phyloP scores from a whole-genome alignment of 2,888 invertebrate species.

The Dryococelus australis region DNA sequence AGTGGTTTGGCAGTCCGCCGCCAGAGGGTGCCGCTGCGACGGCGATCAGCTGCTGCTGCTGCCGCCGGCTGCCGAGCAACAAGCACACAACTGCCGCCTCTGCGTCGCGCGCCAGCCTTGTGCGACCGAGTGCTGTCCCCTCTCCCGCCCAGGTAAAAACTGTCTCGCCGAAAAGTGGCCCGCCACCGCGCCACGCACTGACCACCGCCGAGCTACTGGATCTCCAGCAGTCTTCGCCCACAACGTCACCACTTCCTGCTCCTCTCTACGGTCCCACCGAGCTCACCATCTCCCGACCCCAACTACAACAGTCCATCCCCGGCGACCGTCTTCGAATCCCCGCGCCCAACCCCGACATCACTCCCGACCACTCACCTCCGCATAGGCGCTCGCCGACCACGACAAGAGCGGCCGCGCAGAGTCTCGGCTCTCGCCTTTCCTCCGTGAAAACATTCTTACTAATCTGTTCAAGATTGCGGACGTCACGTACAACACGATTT shows the following conservation, averaged over 20 bases:
- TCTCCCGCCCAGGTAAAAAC: background rate
- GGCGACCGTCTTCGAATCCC: constrained; percentile 47
- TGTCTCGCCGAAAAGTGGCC: too few species aligned
- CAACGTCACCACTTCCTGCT: constrained; percentile 42
- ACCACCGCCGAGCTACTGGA: background rate
- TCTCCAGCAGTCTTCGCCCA: constrained; percentile 17
- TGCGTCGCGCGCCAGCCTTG: too few species aligned
- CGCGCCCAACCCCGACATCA: constrained; percentile 54
- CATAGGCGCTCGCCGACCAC: constrained; percentile 53
- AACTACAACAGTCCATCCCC: constrained; percentile 54
- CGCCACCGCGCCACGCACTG: background rate
- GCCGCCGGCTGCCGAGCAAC: background rate
- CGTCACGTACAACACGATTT: constrained; percentile 50
- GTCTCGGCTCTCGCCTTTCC: constrained; percentile 31
- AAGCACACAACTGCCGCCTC: background rate
- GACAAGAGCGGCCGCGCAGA: constrained; percentile 35
- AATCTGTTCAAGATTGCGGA: constrained; percentile 44
- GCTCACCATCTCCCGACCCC: constrained; percentile 50
- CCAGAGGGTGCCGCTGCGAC: background rate
- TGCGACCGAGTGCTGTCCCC: background rate
- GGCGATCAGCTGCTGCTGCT: background rate
- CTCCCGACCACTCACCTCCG: constrained; percentile 51
- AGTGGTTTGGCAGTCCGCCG: background rate
- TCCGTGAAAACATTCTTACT: constrained; percentile 21
- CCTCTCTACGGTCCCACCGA: constrained; percentile 46